Evolutionary conservation across 1,140 invertebrate genomes (phyloP), one percentile per base, ranked within the genome.

Genomic region (Leucophenga varia): DNA sequence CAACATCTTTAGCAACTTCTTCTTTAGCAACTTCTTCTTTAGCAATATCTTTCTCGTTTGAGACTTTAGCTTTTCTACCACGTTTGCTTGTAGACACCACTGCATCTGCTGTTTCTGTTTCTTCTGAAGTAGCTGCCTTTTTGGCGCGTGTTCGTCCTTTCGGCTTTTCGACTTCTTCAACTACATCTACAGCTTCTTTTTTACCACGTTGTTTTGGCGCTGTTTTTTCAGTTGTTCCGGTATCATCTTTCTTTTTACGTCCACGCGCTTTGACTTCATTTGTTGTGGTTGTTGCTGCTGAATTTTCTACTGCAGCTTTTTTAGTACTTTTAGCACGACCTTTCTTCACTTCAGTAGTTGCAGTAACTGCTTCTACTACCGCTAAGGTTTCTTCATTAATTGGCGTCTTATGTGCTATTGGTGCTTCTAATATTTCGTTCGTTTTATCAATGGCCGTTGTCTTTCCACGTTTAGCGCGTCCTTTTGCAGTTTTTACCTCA

Each of bases 401-500:
- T 34, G 31, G 31, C 31, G n/a, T 4, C 9, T 28, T 34, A 31
- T 28, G 42, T 54, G 10, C 3, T 28, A 14, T 16, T 39, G 45
- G 57, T 10, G 43, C 5, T 25, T 25, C 22, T 10, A 25, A 5
- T 25, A 25, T 6, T 25, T 25, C 5, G 5, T 25, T 7, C 1
- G 39, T 5, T 21, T 49, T 46, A 17, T 43, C 30, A 28, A 16
- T 43, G n/a, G 57, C 38, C 36, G 56, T 50, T 34, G 43, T 45
- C 43, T 64, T 43, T 17, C 38, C 35, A 37, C 65, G 64, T 41
- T 63, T 61, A 44, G 56, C 16, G 31, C 57, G 52, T 46, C 52
- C 49, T 44, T 47, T 49, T n/a, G 30, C 13, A 6, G 43, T 31
- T 41, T 52, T 56, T 16, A 34, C 10, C 14, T 43, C 22, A 6